Conservation (phyloP, 2,113 vertebrate genomes). For the Aptenodytes patagonicus region DNA sequence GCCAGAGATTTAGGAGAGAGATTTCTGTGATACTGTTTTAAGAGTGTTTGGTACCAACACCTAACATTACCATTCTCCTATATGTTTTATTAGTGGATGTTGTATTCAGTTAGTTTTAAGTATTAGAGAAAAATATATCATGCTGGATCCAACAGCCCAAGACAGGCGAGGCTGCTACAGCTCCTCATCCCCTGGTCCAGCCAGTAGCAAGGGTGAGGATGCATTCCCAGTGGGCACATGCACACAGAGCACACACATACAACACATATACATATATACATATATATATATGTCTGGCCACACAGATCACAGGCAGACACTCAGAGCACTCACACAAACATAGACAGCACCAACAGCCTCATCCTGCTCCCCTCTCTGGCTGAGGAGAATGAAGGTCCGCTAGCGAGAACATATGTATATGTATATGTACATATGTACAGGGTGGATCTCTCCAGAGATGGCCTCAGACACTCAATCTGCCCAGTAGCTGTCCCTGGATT, state of each 20-base stretch:
- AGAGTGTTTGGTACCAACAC: neutral
- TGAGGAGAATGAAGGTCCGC: neutral
- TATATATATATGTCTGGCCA: neutral
- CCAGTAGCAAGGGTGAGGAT: neutral
- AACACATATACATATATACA: too few species aligned
- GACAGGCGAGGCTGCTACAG: neutral
- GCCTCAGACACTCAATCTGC: neutral
- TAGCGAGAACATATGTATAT: neutral
- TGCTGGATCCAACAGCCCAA: neutral
- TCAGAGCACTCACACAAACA: neutral
- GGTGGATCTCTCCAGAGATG: neutral
- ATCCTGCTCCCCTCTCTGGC: neutral
- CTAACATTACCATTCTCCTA: neutral
- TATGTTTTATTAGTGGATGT: neutral
- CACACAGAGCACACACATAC: neutral
- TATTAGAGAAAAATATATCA: neutral
- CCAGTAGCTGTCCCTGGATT: neutral
- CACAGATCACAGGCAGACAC: neutral
- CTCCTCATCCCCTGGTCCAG: neutral
- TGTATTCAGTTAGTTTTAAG: neutral
- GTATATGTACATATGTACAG: neutral
- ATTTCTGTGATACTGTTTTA: neutral
- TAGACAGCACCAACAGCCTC: neutral
- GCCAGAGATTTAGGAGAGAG: neutral
- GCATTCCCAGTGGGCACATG: fast-evolving